Conservation (phyloP, 2,113 vertebrate species). For the Rhinolophus sinicus region DNA sequence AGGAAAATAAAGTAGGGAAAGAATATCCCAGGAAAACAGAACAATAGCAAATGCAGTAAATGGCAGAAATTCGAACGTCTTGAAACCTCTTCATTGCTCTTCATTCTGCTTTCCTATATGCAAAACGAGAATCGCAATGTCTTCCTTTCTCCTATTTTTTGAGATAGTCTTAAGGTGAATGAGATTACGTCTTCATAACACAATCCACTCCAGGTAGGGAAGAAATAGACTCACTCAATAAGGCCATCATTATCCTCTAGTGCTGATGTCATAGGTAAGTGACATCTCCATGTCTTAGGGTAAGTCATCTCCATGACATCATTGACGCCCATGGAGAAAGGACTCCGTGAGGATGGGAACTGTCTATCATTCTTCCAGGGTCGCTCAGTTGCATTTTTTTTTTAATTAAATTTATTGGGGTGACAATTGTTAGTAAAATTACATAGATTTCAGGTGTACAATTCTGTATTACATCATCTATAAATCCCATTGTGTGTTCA, state of each 20-base stretch:
- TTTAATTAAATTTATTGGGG: too few relatives aligned
- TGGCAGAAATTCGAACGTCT: not conserved
- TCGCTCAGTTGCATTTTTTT: not conserved
- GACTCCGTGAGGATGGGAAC: not conserved
- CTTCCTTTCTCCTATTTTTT: conserved; percentile 19
- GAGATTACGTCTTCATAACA: not conserved
- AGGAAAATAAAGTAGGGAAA: not conserved
- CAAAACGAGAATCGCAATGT: not conserved
- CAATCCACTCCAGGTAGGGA: not conserved
- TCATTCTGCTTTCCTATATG: not conserved
- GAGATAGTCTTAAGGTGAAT: not conserved
- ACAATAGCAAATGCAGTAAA: not conserved
- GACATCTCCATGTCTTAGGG: too few relatives aligned
- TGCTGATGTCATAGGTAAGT: too few relatives aligned
- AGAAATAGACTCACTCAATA: not conserved
- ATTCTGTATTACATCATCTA: too few relatives aligned
- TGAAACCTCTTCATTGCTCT: not conserved
- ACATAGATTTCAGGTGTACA: too few relatives aligned
- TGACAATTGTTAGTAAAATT: too few relatives aligned
- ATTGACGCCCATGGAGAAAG: not conserved
- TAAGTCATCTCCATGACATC: not conserved
- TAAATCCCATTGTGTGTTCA: too few relatives aligned
- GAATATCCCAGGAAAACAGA: not conserved
- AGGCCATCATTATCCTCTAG: not conserved
- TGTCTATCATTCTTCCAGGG: not conserved